These are phyloP conservation scores for Amazonetta brasiliensis DNA, from an alignment of 2,797 vertebrate genomes.

Conservation along the genomic window DNA sequence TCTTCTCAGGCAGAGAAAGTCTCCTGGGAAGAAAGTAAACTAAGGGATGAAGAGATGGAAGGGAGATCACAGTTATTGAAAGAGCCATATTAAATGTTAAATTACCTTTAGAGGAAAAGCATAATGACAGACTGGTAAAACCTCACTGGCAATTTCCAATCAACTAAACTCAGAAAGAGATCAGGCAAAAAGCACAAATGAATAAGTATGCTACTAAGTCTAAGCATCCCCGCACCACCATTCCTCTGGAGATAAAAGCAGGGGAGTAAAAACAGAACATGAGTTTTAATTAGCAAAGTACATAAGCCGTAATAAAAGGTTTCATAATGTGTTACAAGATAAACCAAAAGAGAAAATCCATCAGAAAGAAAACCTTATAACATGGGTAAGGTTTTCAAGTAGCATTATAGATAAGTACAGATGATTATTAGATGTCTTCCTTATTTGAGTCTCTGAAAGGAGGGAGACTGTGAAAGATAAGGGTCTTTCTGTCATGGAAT, in stretches of 20 bases:
- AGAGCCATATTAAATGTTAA: background rate
- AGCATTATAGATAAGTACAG: background rate
- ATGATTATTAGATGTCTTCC: background rate
- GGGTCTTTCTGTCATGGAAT: background rate
- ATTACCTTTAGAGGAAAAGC: background rate
- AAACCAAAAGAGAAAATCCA: background rate
- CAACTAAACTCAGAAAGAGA: background rate
- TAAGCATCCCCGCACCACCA: background rate
- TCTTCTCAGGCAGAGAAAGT: background rate
- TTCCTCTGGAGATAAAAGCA: background rate
- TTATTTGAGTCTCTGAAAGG: background rate
- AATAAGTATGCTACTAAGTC: background rate
- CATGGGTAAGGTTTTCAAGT: background rate
- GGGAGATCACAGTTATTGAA: background rate
- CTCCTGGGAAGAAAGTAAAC: background rate
- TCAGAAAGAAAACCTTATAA: background rate
- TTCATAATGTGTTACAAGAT: background rate
- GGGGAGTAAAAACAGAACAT: background rate
- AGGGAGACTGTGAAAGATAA: background rate
- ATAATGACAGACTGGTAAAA: background rate
- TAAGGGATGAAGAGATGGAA: background rate
- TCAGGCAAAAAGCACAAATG: background rate
- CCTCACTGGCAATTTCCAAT: background rate
- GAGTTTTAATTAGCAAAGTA: conserved; percentile 8
- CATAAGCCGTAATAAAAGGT: background rate